Evolutionary conservation across 2,888 invertebrate genomes (phyloP).

Genomic region (Drosophila vallismaia): DNA sequence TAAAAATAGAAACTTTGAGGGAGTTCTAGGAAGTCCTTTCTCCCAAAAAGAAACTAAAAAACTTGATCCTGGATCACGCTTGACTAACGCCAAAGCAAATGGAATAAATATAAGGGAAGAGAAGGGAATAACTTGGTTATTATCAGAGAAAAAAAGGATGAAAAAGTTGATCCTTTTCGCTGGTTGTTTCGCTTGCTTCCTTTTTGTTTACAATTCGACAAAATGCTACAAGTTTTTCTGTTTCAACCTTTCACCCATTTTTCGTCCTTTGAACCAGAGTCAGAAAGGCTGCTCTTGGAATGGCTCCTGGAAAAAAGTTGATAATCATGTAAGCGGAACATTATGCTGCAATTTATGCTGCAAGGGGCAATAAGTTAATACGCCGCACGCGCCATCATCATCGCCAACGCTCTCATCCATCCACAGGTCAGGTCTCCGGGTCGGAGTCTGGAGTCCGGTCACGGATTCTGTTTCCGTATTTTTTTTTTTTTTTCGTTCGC

Average conservation of each 20-base stretch:
- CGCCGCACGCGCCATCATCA: constrained; percentile 32
- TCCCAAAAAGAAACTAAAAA: neutral
- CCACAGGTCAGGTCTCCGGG: neutral
- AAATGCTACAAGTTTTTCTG: constrained; percentile 31
- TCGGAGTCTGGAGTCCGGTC: neutral
- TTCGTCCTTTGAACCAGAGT: neutral
- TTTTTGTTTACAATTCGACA: constrained; percentile 24
- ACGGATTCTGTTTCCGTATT: neutral
- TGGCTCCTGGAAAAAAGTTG: constrained; percentile 15
- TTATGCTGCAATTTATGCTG: constrained; percentile 43
- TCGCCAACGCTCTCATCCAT: constrained; percentile 6
- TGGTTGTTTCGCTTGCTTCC: neutral
- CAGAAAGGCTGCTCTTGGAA: neutral
- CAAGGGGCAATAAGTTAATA: constrained; percentile 38
- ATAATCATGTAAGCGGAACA: constrained; percentile 48
- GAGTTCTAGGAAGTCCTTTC: neutral
- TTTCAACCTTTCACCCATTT: neutral
- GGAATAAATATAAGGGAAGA: constrained; percentile 11
- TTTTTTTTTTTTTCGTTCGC: neutral
- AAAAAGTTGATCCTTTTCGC: constrained; percentile 6
- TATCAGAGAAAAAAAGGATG: constrained; percentile 13
- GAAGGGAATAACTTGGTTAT: constrained; percentile 15
- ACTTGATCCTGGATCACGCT: constrained; percentile 15
- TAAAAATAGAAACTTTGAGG: neutral
- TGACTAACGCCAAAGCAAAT: constrained; percentile 30